phyloP scores from a whole-genome alignment of 1,140 invertebrate genomes.

The Vollenhovia emeryi region DNA sequence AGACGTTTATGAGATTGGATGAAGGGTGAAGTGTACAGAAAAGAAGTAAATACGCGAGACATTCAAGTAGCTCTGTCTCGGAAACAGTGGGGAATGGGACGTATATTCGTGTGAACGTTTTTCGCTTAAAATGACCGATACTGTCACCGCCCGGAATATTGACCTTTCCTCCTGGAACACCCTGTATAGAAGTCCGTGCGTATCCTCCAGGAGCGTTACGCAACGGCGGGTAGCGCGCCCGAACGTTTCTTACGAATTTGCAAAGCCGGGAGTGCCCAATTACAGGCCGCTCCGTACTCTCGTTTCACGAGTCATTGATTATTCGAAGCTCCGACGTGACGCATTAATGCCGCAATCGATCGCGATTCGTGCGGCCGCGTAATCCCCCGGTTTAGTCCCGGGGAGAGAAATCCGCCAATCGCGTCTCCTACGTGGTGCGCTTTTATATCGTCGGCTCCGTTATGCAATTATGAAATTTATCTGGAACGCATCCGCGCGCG shows the following conservation, averaged over 20 bases:
- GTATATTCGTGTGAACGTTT: too few relatives aligned
- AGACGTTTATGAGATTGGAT: too few relatives aligned
- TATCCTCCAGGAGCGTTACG: background rate
- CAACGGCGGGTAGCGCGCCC: background rate
- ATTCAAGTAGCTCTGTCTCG: too few relatives aligned
- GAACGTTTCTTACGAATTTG: conserved; percentile 2
- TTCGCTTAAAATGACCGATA: too few relatives aligned
- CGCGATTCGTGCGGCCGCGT: background rate
- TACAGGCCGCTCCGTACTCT: background rate
- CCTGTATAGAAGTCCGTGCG: conserved; percentile 2
- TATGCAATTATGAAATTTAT: conserved; percentile 51
- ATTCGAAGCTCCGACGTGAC: background rate
- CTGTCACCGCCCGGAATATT: too few relatives aligned
- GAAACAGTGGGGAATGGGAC: too few relatives aligned
- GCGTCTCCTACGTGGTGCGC: conserved; percentile 18
- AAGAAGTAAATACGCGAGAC: too few relatives aligned
- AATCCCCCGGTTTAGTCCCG: conserved; percentile 28
- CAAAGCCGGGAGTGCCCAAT: conserved; percentile 1
- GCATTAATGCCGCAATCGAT: conserved; percentile 23
- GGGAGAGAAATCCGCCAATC: conserved; percentile 37
- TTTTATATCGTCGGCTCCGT: conserved; percentile 41
- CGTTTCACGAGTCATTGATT: conserved; percentile 41
- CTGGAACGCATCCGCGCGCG: background rate
- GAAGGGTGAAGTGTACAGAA: too few relatives aligned
- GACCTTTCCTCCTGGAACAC: too few relatives aligned